Conservation (phyloP, 2,797 vertebrate species). For the Poeciliopsis infans region DNA sequence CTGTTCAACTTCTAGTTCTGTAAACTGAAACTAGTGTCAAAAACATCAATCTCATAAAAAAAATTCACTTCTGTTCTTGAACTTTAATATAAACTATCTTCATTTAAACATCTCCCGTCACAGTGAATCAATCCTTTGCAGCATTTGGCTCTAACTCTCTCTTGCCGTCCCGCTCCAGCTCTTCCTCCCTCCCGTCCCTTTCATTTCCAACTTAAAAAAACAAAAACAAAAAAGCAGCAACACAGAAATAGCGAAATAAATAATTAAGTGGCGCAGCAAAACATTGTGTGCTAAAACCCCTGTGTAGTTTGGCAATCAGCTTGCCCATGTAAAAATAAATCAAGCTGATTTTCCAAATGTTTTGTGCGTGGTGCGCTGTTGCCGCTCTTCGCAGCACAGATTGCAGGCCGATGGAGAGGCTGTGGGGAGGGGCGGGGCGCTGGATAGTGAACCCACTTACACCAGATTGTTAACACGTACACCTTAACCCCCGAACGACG, state of each 20-base stretch:
- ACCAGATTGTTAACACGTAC: constrained; percentile 85
- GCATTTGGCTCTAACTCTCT: constrained; percentile 20
- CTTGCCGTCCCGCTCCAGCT: constrained; percentile 29
- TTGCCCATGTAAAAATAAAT: constrained; percentile 86
- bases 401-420: constrained; percentile 83
- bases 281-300: constrained; percentile 86
- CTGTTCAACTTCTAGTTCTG: background rate
- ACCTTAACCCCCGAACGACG: constrained; percentile 80
- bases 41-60: background rate
- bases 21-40: background rate
- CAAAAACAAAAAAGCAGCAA: constrained; percentile 38
- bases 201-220: constrained; percentile 62
- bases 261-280: constrained; percentile 76
- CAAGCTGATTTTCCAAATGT: constrained; percentile 90
- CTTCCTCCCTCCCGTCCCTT: constrained; percentile 39
- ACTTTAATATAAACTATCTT: background rate
- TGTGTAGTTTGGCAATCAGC: constrained; percentile 86
- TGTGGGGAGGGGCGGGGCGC: constrained; percentile 80
- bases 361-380: constrained; percentile 81
- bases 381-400: constrained; percentile 87
- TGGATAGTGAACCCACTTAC: constrained; percentile 79
- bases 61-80: background rate
- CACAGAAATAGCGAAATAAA: constrained; percentile 78
- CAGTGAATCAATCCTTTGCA: constrained; percentile 19
- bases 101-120: background rate